These are phyloP conservation scores for Sebastes oblongus DNA, from an alignment of 2,797 vertebrate species.

Conservation along the genomic window DNA sequence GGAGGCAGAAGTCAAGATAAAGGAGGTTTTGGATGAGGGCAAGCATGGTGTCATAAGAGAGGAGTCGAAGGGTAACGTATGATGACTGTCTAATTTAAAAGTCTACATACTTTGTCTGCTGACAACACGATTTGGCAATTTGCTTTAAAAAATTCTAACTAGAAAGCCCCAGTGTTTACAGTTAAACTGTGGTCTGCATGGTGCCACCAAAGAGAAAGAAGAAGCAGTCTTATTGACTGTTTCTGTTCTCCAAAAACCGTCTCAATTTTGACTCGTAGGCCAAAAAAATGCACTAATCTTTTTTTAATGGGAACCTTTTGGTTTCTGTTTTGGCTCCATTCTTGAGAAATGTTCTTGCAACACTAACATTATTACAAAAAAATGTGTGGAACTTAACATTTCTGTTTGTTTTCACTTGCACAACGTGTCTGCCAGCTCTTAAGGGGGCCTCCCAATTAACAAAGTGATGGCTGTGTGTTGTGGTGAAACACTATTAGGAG, in stretches of 20 bases:
- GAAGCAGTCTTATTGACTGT: slow-evolving; percentile 15
- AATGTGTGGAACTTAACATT: not conserved
- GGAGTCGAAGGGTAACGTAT: not conserved
- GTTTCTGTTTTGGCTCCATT: slow-evolving; percentile 1
- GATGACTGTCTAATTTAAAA: not conserved
- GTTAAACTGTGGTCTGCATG: not conserved
- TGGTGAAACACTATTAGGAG: slow-evolving; percentile 30
- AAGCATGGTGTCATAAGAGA: not conserved
- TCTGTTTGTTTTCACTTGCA: slow-evolving; percentile 23
- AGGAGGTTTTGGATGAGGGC: not conserved
- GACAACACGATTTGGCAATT: not conserved
- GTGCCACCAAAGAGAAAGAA: slow-evolving; percentile 20
- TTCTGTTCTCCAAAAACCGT: slow-evolving; percentile 56
- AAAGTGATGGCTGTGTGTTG: slow-evolving; percentile 23
- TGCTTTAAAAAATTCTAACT: slow-evolving; percentile 14
- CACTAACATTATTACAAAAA: not conserved
- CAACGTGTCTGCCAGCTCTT: slow-evolving; percentile 1
- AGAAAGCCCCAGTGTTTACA: slow-evolving; percentile 1
- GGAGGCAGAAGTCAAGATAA: not conserved
- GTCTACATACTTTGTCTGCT: not conserved
- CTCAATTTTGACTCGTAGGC: not conserved
- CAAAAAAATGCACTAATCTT: not conserved
- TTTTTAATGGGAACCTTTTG: not conserved
- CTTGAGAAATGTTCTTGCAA: slow-evolving; percentile 24
- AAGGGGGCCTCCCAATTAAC: slow-evolving; percentile 10